A percentile compares a stretch with the other conserved stretches of the same genome.
These are phyloP conservation scores for Balanococcus diminutus DNA, from an alignment of 2,888 invertebrate genomes.

Conservation along the genomic window DNA sequence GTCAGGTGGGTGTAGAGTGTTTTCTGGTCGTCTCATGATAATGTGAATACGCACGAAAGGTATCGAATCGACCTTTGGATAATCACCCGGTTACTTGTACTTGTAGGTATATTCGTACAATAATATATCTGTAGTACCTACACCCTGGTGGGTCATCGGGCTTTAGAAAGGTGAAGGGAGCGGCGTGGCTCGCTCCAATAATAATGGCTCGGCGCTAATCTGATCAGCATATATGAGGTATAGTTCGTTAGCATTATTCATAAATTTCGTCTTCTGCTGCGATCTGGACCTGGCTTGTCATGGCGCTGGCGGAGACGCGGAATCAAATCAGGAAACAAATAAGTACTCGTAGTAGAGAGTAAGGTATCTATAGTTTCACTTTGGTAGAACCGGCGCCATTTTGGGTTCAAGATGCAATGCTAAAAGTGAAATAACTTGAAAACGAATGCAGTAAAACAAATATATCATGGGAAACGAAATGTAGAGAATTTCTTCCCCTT, in stretches of 20 bases:
- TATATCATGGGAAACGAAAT: too few species aligned
- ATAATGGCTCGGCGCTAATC: not conserved
- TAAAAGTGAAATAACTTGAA: too few species aligned
- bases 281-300: not conserved
- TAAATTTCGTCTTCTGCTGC: not conserved
- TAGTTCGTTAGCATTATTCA: not conserved
- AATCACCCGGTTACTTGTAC: not conserved
- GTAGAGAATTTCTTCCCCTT: too few species aligned
- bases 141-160: not conserved
- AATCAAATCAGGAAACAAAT: not conserved
- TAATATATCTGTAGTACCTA: not conserved
- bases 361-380: too few species aligned
- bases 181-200: not conserved
- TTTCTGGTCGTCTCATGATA: not conserved
- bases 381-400: too few species aligned
- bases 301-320: not conserved
- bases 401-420: too few species aligned
- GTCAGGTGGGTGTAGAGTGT: too few species aligned
- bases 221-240: conserved; percentile 22
- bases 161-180: not conserved
- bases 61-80: not conserved
- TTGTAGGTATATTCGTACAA: not conserved
- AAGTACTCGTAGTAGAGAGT: too few species aligned
- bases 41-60: not conserved
- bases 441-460: not conserved